Evolutionary conservation across 2,797 vertebrate genomes (phyloP), one percentile per base, ranked within the genome.

Genomic region (Benthosema pterotum): DNA sequence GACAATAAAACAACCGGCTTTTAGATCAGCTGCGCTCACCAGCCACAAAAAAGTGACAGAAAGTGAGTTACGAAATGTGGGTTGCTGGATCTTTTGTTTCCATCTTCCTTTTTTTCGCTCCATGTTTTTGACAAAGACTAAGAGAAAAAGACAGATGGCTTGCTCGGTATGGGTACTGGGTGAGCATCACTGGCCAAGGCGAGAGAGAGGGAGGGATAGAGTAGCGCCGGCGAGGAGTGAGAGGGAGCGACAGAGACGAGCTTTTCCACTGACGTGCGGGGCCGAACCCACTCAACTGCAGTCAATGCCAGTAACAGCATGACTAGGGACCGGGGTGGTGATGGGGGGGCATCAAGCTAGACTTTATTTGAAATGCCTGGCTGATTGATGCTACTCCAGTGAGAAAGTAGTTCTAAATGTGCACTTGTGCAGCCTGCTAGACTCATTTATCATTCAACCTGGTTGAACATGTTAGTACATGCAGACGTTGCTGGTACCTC

Each of bases 131-230:
- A 85, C 65, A 67, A 75, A 77, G 66, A 66, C 79, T 74, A 79
- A 82, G 75, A 87, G 71, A 86, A 82, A 72, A 53, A 38, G 79
- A 87, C 90, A 92, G 89, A 92, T 92, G 89, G 89, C 72, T 79
- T 38, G 76, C 89, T 84, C 90, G 69, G 87, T 87, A 70, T 86
- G 90, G 75, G 73, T 19, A 84, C 85, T 82, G 81, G 81, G 86
- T 79, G 72, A 69, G 77, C 80, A 38, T 83, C 79, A 67, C 75
- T 66, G 83, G 78, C 80, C 78, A 65, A 77, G 70, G 65, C 72
- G 78, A 82, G 47, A 50, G 28, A 5, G 28, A 72, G 65, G 75
- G 71, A 74, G 80, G 82, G 78, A 75, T 66, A 83, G 69, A 65
- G 73, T 75, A 74, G 73, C 47, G 19, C 32, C 32, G 11, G 11